Evolutionary conservation across 2,797 vertebrate genomes (phyloP), one percentile per base, ranked within the genome.

Genomic region (Sebastes hubbsi): DNA sequence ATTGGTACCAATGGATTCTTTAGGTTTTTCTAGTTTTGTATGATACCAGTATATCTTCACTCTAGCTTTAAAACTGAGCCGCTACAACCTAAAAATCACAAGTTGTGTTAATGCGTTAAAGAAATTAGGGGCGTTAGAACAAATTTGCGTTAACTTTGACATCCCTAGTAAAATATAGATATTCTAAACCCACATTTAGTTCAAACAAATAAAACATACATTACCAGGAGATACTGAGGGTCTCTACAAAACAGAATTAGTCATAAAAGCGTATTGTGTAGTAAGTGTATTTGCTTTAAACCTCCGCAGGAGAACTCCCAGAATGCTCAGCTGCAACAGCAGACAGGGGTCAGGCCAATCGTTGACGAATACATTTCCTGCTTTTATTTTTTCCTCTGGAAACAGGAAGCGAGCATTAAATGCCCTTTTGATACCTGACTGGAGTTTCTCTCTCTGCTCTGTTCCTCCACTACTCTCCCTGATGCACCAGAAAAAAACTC

Each of bases 391-490:
- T 77, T 73, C 77, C 80, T 86, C 72, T 82, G 72, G 58, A 84
- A 86, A 84, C 86, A 88, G 84, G 87, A 84, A 88, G 87, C 29
- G 66, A 86, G 81, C 85, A 34, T 84, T 82, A 85, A 87, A 85
- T 79, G 81, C 60, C 86, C 80, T 81, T 84, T 81, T 90, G 84
- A 89, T 83, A 90, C 91, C 86, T 88, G 89, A 89, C 77, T 77
- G 80, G 66, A 83, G 80, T 71, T 75, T 80, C 75, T 78, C 65
- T 58, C 75, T 29, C 52, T 3, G 27, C 68, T 34, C 64, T 14
- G 29, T 54, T 52, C 22, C 52, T 63, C 6, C 56, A n/a, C 66
- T 27, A 70, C 42, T 60, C 77, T 86, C 78, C 73, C 75, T 1
- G 18, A 80, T 82, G 82, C 81, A 80, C 62, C 84, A 72, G 52